Evolutionary conservation across 2,888 invertebrate species (phyloP).

Genomic region (Yponomeuta evonymella): DNA sequence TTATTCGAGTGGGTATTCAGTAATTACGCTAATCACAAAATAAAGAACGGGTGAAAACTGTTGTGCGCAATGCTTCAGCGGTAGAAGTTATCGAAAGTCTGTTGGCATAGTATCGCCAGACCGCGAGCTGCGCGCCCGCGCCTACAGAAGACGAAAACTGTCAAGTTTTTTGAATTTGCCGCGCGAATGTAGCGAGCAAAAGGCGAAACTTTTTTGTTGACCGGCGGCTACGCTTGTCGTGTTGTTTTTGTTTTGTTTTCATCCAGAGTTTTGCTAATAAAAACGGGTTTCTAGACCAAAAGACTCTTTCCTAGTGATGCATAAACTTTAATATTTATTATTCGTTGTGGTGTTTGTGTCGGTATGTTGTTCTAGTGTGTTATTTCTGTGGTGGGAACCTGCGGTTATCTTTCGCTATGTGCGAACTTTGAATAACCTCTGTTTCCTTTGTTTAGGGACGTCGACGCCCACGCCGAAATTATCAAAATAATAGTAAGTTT

Average conservation of each 20-base stretch:
- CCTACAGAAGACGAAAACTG: conserved; percentile 29
- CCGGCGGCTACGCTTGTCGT: conserved; percentile 5
- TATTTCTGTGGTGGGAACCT: conserved; percentile 29
- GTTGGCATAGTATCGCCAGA: conserved; percentile 5
- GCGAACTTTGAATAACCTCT: conserved; percentile 60
- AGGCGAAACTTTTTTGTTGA: conserved; percentile 2
- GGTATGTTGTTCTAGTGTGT: conserved; percentile 5
- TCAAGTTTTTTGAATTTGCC: conserved; percentile 57
- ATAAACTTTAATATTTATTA: not conserved
- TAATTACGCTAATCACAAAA: conserved; percentile 1
- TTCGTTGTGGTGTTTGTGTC: not conserved
- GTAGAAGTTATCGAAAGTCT: conserved; percentile 17
- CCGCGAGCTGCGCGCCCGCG: conserved; percentile 24
- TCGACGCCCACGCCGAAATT: conserved; percentile 51
- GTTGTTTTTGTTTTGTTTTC: conserved; percentile 17
- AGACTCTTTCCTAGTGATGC: conserved; percentile 9
- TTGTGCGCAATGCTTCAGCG: conserved; percentile 18
- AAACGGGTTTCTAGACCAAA: conserved; percentile 14
- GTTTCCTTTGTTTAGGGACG: conserved; percentile 67
- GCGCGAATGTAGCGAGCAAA: conserved; percentile 39
- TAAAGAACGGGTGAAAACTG: conserved; percentile 20
- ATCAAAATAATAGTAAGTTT: conserved; percentile 40
- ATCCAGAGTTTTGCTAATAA: conserved; percentile 1
- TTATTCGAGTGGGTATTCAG: not conserved
- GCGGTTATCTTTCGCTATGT: conserved; percentile 51